Conservation (phyloP, 1,140 invertebrate genomes). For the Sycobia sp. region DNA sequence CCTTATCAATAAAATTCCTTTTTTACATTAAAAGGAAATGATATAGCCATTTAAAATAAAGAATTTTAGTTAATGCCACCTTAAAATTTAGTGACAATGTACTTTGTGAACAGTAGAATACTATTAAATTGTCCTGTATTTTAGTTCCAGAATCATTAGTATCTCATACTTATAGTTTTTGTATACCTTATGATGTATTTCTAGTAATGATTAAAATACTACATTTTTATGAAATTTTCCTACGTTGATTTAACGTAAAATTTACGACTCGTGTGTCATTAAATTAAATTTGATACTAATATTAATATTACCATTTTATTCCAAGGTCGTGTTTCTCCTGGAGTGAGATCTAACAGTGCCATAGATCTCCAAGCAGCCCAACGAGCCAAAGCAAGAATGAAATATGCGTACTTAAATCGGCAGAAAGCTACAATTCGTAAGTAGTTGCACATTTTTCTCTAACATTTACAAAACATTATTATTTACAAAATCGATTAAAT, state of each 20-base stretch:
- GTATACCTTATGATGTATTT: too few relatives aligned
- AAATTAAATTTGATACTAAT: too few relatives aligned
- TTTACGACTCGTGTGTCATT: background rate
- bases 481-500: background rate
- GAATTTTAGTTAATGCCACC: too few relatives aligned
- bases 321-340: slow-evolving; percentile 56
- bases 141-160: too few relatives aligned
- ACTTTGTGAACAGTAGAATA: too few relatives aligned
- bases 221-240: background rate
- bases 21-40: too few relatives aligned
- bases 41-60: too few relatives aligned
- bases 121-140: too few relatives aligned
- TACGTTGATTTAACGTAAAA: slow-evolving; percentile 1
- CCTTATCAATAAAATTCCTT: background rate
- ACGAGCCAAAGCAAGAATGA: slow-evolving; percentile 78
- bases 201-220: too few relatives aligned
- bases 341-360: slow-evolving; percentile 84
- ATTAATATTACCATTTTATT: slow-evolving; percentile 21
- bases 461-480: background rate
- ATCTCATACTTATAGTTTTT: too few relatives aligned
- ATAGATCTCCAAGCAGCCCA: slow-evolving; percentile 90
- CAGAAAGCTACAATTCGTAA: slow-evolving; percentile 80
- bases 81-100: too few relatives aligned
- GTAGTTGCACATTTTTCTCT: slow-evolving; percentile 50
- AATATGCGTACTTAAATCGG: slow-evolving; percentile 78